These are phyloP conservation scores for Drosophila dunni DNA, from an alignment of 1,140 invertebrate species.

Conservation along the genomic window DNA sequence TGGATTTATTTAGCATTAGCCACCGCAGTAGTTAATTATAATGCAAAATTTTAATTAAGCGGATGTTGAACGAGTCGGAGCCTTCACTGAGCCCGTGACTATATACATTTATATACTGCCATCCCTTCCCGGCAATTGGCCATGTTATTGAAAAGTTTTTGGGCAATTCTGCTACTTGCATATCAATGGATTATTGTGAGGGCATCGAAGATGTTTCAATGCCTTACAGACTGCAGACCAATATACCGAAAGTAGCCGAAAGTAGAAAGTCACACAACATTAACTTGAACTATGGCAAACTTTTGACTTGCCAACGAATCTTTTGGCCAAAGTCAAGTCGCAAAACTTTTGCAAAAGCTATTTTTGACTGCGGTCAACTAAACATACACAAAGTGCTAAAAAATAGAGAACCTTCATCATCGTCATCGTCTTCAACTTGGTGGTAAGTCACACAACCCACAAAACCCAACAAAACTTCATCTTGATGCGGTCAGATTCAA, in stretches of 20 bases:
- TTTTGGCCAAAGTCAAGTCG: slow-evolving; percentile 30
- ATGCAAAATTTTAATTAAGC: slow-evolving; percentile 73
- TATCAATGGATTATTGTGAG: slow-evolving; percentile 58
- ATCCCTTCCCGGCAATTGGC: slow-evolving; percentile 60
- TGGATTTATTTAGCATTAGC: slow-evolving; percentile 56
- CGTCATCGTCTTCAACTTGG: background rate
- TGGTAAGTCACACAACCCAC: slow-evolving; percentile 49
- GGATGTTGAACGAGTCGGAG: slow-evolving; percentile 14
- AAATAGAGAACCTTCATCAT: background rate
- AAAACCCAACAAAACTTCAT: slow-evolving; percentile 74
- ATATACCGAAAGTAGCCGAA: slow-evolving; percentile 15
- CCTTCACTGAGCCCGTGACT: background rate
- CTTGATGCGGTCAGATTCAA: slow-evolving; percentile 79
- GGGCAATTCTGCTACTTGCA: slow-evolving; percentile 25
- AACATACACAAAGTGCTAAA: slow-evolving; percentile 71
- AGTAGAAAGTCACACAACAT: slow-evolving; percentile 80
- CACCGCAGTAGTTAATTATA: slow-evolving; percentile 60
- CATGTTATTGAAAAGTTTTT: slow-evolving; percentile 74
- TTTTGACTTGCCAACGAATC: slow-evolving; percentile 72
- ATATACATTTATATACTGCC: slow-evolving; percentile 1
- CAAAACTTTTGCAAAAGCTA: slow-evolving; percentile 75
- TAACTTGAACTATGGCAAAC: slow-evolving; percentile 82
- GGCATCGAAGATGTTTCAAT: slow-evolving; percentile 69
- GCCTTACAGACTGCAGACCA: slow-evolving; percentile 40
- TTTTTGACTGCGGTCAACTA: slow-evolving; percentile 82